Percentiles rank a stretch among this genome's conserved stretches.
Evolutionary conservation across 2,797 vertebrate species (phyloP).

Genomic region (Myoxocephalus aenaeus): DNA sequence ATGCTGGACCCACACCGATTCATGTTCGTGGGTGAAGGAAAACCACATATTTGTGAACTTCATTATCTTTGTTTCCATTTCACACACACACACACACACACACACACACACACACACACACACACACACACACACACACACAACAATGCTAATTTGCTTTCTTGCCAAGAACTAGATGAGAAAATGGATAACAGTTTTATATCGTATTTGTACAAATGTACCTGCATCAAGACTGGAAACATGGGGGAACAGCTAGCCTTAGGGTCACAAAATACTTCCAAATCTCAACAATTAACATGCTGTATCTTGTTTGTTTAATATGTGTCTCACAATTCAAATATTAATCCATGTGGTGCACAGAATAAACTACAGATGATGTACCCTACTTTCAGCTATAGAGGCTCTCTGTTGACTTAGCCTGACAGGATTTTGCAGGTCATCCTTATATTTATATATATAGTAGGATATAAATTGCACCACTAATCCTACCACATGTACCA

Average conservation of each 20-base stretch:
- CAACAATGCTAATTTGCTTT: not conserved
- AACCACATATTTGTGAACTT: conserved; percentile 11
- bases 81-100: not conserved
- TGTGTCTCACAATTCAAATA: not conserved
- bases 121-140: too few species aligned
- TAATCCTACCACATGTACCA: not conserved
- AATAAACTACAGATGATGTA: not conserved
- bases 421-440: not conserved
- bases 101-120: too few species aligned
- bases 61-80: conserved; percentile 7
- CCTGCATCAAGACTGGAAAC: not conserved
- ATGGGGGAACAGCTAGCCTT: not conserved
- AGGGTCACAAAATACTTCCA: not conserved
- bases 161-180: not conserved
- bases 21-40: not conserved
- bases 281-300: not conserved
- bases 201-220: not conserved
- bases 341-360: not conserved
- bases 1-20: not conserved
- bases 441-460: not conserved
- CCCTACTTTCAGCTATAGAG: not conserved
- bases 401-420: not conserved
- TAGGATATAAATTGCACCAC: not conserved
- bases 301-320: not conserved
- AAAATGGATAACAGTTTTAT: not conserved